Conservation (phyloP, 2,113 vertebrate genomes). For the Stercorarius parasiticus region DNA sequence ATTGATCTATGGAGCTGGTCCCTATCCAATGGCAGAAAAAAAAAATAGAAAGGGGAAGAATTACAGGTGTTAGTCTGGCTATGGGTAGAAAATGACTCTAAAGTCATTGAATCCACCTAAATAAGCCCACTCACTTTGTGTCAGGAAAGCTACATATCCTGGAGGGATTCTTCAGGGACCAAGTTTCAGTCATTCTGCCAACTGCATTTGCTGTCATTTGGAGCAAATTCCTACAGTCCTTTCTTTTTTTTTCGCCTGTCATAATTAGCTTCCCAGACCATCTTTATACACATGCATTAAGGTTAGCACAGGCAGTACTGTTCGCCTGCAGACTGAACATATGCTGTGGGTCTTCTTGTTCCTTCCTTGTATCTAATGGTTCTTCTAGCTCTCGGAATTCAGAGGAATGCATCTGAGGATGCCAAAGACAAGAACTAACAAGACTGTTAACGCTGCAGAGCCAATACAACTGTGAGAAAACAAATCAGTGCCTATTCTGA, state of each 20-base stretch:
- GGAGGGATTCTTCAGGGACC: neutral
- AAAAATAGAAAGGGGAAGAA: neutral
- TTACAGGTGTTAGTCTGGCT: neutral
- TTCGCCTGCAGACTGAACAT: slow-evolving; percentile 29
- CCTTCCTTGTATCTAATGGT: neutral
- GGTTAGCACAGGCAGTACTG: slow-evolving; percentile 54
- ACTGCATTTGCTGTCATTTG: slow-evolving; percentile 8
- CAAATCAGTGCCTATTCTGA: neutral
- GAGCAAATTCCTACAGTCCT: slow-evolving; percentile 5
- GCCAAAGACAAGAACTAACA: slow-evolving; percentile 17
- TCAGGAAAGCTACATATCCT: slow-evolving; percentile 15
- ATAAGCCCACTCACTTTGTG: neutral
- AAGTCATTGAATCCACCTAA: neutral
- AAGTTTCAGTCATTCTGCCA: slow-evolving; percentile 35
- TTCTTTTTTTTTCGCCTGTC: neutral
- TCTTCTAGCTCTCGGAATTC: neutral
- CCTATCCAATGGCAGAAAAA: neutral
- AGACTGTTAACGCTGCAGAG: neutral
- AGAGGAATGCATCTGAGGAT: neutral
- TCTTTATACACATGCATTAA: neutral
- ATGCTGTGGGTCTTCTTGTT: slow-evolving; percentile 43
- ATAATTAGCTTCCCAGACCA: slow-evolving; percentile 46
- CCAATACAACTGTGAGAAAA: neutral
- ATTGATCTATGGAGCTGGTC: neutral
- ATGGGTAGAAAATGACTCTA: neutral